Base-by-base conservation (phyloP, 2,888 invertebrate genomes). In the Andrena bicolor region DNA sequence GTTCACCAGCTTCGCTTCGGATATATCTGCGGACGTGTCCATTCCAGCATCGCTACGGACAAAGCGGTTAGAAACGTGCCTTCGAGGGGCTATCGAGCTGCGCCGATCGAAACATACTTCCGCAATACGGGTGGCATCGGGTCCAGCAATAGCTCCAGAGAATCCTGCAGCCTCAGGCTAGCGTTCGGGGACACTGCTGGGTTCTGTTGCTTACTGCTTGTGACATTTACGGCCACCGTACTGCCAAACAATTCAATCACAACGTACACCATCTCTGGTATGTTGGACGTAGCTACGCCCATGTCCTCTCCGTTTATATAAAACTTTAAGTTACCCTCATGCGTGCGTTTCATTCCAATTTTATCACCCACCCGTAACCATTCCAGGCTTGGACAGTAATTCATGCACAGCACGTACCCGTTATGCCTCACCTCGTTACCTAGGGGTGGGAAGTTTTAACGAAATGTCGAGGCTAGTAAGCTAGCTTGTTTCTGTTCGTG, bases 241-340 rank as follows among this genome's bases (percentile, higher is more conserved):
- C 96, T 95, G 0, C 98, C 98, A 90, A 96, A 96, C 65, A 98
- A 94, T 92, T 98, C 98, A 85, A 98, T 96, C 2, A 98, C 96
- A 8, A 96, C 98, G 92, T 97, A 98, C 2, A 98, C 96, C 94
- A 96, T 96, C 94, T 97, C 97, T 2, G 98, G 97, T 80, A 98
- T 95, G 91, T 97, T 96, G 77, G 96, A 95, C 76, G 97, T 97
- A 48, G 96, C 96, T 7, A 96, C 95, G 49, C 97, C 97, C 90
- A 97, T 95, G 87, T 97, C 96, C 93, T 98, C 97, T 0, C 97
- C 97, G 93, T 98, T 98, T 75, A 98, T 95, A 88, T 96, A 96
- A 85, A 98, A 95, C 82, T 96, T 96, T 6, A 98, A 95, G 26
- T 95, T 95, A 8, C 96, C 96, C 83, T 97, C 97, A 30, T 95